Base-by-base conservation (phyloP, 1,140 invertebrate genomes). In the Drosophila santomea region DNA sequence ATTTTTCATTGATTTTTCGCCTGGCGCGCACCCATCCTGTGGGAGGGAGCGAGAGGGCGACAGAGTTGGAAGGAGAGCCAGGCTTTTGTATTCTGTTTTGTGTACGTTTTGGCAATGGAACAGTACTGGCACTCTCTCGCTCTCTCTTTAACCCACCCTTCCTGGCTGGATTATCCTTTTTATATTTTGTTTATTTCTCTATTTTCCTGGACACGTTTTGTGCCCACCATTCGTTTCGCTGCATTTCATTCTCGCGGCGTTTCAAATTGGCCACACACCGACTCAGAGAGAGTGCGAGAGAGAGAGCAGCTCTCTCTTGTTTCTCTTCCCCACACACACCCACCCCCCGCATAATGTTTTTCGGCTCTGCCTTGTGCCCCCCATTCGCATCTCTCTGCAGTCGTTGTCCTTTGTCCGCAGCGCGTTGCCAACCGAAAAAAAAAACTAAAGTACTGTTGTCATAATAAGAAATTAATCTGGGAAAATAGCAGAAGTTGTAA, bases 1-100 rank as follows among this genome's bases (percentile, higher is more conserved):
- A 88, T 89, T 83, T 86, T 88, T 88, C 83, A 88, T 88, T 88
- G 83, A 88, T 88, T 88, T 88, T 88, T 88, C 83, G 74, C 62
- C 79, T 88, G 79, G 74, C 82, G 80, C 80, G 79, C 43, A 79
- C 76, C 57, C 71, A 64, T 82, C 63, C 62, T 61, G 62, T 44
- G 45, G 63, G 51, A 43, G 60, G 51, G 57, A 60, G 73, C 23
- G 32, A 43, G 38, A 59, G 64, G 35, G 44, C 2, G 55, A 32
- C 14, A 44, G 59, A 39, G 62, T 32, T 52, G 25, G 12, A 38
- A 25, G 14, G 51, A 69, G 64, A 58, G 43, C 44, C 71, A 72
- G 78, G 78, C 78, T 62, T 78, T 64, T 58, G 60, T 81, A 48
- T 78, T 82, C 75, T 79, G 69, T 85, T 78, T 78, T 83, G 71